Evolutionary conservation across 2,797 vertebrate species (phyloP).

Genomic region (Momotus momota): DNA sequence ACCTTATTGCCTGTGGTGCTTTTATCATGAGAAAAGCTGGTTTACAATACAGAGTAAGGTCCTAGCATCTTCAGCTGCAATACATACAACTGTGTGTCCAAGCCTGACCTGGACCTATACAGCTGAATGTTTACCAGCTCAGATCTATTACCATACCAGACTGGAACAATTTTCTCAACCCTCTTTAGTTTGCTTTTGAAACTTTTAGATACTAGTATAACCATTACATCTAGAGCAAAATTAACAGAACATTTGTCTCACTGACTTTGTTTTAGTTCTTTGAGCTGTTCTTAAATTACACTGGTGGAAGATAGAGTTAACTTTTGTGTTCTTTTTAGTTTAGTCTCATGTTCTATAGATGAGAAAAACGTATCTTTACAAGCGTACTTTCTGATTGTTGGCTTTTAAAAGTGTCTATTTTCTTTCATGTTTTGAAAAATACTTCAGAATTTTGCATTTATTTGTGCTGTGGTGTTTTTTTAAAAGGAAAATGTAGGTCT

Average conservation of each 20-base stretch:
- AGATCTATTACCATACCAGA: not conserved
- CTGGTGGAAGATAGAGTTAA: slow-evolving; percentile 4
- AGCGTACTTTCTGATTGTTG: not conserved
- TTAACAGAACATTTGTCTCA: not conserved
- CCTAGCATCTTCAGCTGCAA: not conserved
- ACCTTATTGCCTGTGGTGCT: not conserved
- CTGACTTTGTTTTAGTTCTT: not conserved
- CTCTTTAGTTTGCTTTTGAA: not conserved
- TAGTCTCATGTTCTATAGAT: slow-evolving; percentile 25
- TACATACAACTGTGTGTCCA: not conserved
- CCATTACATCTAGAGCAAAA: not conserved
- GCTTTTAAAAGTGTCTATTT: not conserved
- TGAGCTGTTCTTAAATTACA: not conserved
- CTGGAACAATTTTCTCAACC: not conserved
- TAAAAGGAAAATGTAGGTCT: slow-evolving; percentile 9
- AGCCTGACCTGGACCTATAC: not conserved
- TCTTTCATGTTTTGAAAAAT: not conserved
- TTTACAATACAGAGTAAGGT: not conserved
- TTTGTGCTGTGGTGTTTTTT: not conserved
- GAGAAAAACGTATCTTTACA: not conserved
- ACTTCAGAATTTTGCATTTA: not conserved
- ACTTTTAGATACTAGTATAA: not conserved
- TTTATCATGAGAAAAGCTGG: not conserved
- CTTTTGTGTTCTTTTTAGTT: slow-evolving; percentile 40
- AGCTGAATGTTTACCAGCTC: not conserved